Evolutionary conservation across 2,113 vertebrate species (phyloP).

Genomic region (Bungarus multicinctus): DNA sequence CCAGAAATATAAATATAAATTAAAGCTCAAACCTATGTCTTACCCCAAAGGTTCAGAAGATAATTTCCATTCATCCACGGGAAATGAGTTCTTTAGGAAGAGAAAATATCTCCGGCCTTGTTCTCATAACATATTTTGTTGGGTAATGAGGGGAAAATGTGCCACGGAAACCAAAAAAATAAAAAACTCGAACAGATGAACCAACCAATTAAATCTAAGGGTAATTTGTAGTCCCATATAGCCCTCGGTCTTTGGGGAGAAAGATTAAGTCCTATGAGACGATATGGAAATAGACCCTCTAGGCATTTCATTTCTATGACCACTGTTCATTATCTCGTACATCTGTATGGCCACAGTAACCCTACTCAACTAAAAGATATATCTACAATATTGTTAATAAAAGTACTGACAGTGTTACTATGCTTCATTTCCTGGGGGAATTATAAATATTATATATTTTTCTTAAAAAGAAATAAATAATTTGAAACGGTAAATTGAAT

Average conservation of each 20-base stretch:
- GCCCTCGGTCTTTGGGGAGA: neutral
- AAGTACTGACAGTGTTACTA: slow-evolving; percentile 66
- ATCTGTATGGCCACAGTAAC: neutral
- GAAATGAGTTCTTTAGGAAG: neutral
- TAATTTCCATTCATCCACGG: neutral
- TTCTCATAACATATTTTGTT: neutral
- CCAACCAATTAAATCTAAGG: neutral
- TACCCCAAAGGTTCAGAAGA: neutral
- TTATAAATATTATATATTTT: slow-evolving; percentile 49
- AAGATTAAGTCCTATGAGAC: neutral
- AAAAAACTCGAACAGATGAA: neutral
- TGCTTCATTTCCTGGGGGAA: slow-evolving; percentile 62
- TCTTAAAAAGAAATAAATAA: slow-evolving; percentile 55
- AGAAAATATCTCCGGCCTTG: neutral
- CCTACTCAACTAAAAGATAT: slow-evolving; percentile 66
- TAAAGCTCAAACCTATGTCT: neutral
- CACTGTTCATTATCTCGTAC: neutral
- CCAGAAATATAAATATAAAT: neutral
- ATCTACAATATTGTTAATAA: slow-evolving; percentile 56
- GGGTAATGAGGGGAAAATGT: neutral
- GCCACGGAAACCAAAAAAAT: neutral
- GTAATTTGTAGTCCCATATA: neutral
- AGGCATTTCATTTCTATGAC: neutral
- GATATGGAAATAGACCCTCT: neutral
- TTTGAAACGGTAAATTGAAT: slow-evolving; percentile 43